phyloP scores from a whole-genome alignment of 2,888 invertebrate genomes.

The Strigamia transsilvanica region DNA sequence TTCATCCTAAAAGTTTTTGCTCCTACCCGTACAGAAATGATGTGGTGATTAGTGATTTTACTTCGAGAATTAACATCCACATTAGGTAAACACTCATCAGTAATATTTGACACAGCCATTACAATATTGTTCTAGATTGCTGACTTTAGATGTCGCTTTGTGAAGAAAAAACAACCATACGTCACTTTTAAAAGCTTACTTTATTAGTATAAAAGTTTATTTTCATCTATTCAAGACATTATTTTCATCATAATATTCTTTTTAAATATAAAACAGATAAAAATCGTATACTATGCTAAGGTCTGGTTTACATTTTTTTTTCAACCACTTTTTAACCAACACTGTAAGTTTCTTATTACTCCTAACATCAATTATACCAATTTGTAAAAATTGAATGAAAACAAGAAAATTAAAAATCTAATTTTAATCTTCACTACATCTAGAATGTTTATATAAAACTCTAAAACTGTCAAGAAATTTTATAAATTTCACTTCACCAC shows the following conservation, averaged over 20 bases:
- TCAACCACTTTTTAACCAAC: constrained; percentile 32
- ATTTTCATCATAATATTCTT: constrained; percentile 16
- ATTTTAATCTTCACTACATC: background rate
- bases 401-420: constrained; percentile 17
- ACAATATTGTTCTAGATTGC: background rate
- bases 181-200: constrained; percentile 12
- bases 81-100: background rate
- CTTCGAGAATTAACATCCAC: background rate
- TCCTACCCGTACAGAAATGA: background rate
- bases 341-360: constrained; percentile 7
- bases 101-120: background rate
- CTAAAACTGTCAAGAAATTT: constrained; percentile 5
- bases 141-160: background rate
- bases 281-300: constrained; percentile 31
- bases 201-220: constrained; percentile 32
- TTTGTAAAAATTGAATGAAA: constrained; percentile 11
- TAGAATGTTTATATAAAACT: constrained; percentile 10
- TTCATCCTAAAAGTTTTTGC: background rate
- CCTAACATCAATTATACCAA: constrained; percentile 34
- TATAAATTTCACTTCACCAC: constrained; percentile 27
- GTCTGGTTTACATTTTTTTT: constrained; percentile 24
- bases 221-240: background rate
- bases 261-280: constrained; percentile 27
- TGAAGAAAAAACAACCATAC: background rate
- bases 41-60: background rate